Evolutionary conservation across 2,888 invertebrate genomes (phyloP).

Genomic region (Eremobia ochroleuca): DNA sequence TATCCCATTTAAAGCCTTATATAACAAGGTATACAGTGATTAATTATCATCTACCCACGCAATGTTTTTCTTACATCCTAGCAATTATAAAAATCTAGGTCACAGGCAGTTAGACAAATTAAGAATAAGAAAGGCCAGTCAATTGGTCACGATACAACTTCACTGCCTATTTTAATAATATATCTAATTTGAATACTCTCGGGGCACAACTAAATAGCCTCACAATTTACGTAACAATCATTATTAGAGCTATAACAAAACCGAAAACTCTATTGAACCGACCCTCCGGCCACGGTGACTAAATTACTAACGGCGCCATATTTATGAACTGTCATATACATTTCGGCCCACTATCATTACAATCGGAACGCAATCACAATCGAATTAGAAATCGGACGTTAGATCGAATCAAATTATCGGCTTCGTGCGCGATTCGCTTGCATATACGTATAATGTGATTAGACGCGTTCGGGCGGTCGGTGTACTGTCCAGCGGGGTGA

Average conservation of each 20-base stretch:
- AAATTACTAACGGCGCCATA: constrained; percentile 55
- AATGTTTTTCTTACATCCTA: constrained; percentile 18
- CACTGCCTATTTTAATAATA: constrained; percentile 45
- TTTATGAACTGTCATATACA: constrained; percentile 66
- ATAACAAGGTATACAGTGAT: neutral
- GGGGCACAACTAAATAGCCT: constrained; percentile 32
- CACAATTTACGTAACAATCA: constrained; percentile 52
- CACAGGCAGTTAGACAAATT: constrained; percentile 41
- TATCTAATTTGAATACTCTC: constrained; percentile 38
- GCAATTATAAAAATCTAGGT: constrained; percentile 45
- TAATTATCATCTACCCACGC: constrained; percentile 25
- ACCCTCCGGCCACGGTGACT: constrained; percentile 56
- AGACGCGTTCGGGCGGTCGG: constrained; percentile 48
- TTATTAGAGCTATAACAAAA: constrained; percentile 36
- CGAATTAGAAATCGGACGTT: constrained; percentile 83
- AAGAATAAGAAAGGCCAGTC: constrained; percentile 36
- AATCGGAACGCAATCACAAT: constrained; percentile 79
- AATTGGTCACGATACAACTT: constrained; percentile 26
- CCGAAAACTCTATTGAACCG: constrained; percentile 46
- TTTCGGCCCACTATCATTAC: constrained; percentile 75
- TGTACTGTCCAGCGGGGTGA: constrained; percentile 22
- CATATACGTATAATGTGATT: constrained; percentile 77
- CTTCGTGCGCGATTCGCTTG: constrained; percentile 74
- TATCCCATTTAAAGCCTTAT: neutral
- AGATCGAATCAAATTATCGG: constrained; percentile 79